A percentile compares a stretch with the other conserved stretches of the same genome.
Conservation (phyloP, 1,140 invertebrate genomes). For the Achatina immaculata region DNA sequence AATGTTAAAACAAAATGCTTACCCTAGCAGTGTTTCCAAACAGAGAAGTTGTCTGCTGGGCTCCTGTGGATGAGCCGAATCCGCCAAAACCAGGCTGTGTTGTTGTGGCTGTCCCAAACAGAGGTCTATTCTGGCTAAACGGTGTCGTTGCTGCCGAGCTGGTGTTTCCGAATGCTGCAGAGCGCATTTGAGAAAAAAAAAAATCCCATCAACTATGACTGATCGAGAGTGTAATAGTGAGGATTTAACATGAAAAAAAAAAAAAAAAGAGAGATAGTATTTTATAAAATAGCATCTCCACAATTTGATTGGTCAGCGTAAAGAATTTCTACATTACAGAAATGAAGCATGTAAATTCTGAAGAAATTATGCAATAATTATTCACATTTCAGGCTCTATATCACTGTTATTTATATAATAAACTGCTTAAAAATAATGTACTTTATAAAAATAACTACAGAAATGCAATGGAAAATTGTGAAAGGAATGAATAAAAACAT, state of each 20-base stretch:
- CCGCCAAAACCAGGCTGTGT: slow-evolving; percentile 57
- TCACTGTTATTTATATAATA: too few relatives aligned
- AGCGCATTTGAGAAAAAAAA: not conserved
- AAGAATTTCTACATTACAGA: too few relatives aligned
- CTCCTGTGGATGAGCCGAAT: slow-evolving; percentile 52
- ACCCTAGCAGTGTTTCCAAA: slow-evolving; percentile 61
- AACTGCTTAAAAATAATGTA: too few relatives aligned
- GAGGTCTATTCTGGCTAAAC: slow-evolving; percentile 66
- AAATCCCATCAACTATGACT: too few relatives aligned
- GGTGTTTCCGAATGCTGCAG: slow-evolving; percentile 56
- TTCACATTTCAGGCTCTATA: too few relatives aligned
- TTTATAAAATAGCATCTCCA: too few relatives aligned
- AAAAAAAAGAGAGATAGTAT: not conserved
- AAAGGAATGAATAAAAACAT: too few relatives aligned
- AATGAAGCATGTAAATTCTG: too few relatives aligned
- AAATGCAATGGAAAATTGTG: too few relatives aligned
- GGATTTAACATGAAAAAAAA: not conserved
- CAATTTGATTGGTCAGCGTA: too few relatives aligned
- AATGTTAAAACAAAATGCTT: not conserved
- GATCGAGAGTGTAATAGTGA: not conserved
- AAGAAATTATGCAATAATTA: too few relatives aligned
- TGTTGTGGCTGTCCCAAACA: slow-evolving; percentile 60
- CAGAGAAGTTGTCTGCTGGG: slow-evolving; percentile 48
- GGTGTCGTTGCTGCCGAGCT: slow-evolving; percentile 53
- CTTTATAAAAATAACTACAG: too few relatives aligned